Percentiles rank a stretch among this genome's conserved stretches.
These are phyloP conservation scores for Sula dactylatra DNA, from an alignment of 2,113 vertebrate genomes.

Conservation along the genomic window DNA sequence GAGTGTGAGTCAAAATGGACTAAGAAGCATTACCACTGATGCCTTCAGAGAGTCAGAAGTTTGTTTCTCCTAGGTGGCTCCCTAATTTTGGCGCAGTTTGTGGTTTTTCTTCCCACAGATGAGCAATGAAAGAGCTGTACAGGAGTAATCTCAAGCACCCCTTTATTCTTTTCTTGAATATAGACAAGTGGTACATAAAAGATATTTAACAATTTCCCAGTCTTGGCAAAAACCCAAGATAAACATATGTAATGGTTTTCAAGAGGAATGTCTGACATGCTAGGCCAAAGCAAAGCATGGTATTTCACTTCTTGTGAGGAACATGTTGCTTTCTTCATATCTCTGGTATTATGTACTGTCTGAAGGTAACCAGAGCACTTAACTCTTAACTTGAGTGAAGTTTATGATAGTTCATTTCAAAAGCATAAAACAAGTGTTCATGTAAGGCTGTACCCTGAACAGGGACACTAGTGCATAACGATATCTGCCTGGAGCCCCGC, in stretches of 20 bases:
- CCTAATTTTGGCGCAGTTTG: background rate
- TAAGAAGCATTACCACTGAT: background rate
- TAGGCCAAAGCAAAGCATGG: slow-evolving; percentile 37
- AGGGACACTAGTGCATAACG: rapidly evolving
- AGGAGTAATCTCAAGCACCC: slow-evolving; percentile 28
- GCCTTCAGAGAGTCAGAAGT: background rate
- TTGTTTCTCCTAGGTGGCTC: background rate
- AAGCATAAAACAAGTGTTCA: rapidly evolving
- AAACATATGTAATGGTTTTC: slow-evolving; percentile 59
- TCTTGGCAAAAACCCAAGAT: slow-evolving; percentile 58
- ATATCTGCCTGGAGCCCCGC: background rate
- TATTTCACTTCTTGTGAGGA: slow-evolving; percentile 54
- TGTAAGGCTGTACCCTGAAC: rapidly evolving
- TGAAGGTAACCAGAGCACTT: background rate
- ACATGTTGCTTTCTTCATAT: slow-evolving; percentile 38
- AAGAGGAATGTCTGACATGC: slow-evolving; percentile 50
- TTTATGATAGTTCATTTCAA: background rate
- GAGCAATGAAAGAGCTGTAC: background rate
- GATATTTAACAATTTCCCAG: slow-evolving; percentile 55
- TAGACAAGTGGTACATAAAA: slow-evolving; percentile 14
- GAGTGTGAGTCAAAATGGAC: background rate
- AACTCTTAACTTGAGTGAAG: background rate
- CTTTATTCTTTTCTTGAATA: background rate
- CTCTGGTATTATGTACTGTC: background rate
- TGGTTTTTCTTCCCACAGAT: background rate